Conservation (phyloP, 2,113 vertebrate genomes). For the Stigmatopora nigra region DNA sequence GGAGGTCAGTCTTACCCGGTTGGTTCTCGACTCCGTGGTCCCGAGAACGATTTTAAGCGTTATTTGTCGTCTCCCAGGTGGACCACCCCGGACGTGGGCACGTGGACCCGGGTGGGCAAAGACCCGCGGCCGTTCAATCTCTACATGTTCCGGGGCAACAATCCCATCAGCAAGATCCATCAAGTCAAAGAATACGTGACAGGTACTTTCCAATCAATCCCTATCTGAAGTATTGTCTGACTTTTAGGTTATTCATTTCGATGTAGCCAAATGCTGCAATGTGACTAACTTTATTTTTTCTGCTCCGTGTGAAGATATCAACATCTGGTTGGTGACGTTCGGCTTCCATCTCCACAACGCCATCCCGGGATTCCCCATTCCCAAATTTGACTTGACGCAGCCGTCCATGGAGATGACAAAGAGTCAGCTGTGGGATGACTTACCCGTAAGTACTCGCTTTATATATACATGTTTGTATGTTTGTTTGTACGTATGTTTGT, state of each 20-base stretch:
- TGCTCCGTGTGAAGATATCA: slow-evolving; percentile 78
- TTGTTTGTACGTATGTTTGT: too few species aligned
- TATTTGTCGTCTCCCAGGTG: slow-evolving; percentile 57
- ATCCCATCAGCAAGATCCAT: slow-evolving; percentile 93
- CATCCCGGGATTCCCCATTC: slow-evolving; percentile 94
- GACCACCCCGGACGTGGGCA: slow-evolving; percentile 96
- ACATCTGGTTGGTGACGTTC: slow-evolving; percentile 98
- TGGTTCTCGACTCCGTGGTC: neutral
- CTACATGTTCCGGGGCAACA: slow-evolving; percentile 98
- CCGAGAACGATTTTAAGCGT: neutral
- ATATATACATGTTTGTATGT: too few species aligned
- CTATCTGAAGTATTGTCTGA: too few species aligned
- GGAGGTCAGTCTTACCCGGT: slow-evolving; percentile 59
- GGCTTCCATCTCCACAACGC: slow-evolving; percentile 98
- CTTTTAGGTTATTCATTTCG: neutral
- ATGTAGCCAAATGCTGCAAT: neutral
- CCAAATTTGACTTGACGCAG: slow-evolving; percentile 89
- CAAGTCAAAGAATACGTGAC: slow-evolving; percentile 97
- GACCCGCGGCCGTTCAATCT: slow-evolving; percentile 94
- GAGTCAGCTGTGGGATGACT: slow-evolving; percentile 96
- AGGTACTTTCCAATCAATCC: slow-evolving; percentile 75
- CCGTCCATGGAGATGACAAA: slow-evolving; percentile 92
- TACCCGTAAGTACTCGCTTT: slow-evolving; percentile 76
- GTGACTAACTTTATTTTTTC: neutral
- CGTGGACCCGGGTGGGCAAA: slow-evolving; percentile 89